phyloP scores from a whole-genome alignment of 2,888 invertebrate genomes.

The Synergus laeviventris region DNA sequence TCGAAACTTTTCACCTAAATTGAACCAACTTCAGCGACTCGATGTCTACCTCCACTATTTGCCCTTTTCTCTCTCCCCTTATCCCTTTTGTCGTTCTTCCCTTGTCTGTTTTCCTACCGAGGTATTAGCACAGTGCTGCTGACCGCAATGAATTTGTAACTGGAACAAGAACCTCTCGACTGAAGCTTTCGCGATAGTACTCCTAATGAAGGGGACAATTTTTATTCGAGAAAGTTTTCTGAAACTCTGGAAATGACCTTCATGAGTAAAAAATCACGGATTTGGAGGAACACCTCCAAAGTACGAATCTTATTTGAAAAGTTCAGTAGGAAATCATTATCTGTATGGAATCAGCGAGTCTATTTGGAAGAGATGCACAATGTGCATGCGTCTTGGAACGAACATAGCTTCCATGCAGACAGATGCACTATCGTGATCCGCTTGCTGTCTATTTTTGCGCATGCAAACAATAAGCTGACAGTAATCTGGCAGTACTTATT shows the following conservation, averaged over 20 bases:
- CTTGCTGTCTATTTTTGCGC: constrained; percentile 11
- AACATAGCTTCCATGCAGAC: neutral
- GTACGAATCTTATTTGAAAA: neutral
- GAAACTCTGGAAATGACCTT: neutral
- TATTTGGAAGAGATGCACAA: neutral
- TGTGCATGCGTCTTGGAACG: neutral
- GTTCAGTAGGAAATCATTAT: constrained; percentile 6
- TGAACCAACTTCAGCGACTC: constrained; percentile 53
- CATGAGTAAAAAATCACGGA: neutral
- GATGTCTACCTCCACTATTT: constrained; percentile 45
- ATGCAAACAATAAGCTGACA: constrained; percentile 38
- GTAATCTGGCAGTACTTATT: constrained; percentile 32
- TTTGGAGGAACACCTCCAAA: constrained; percentile 9
- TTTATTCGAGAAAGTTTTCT: constrained; percentile 6
- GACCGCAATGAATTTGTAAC: constrained; percentile 31
- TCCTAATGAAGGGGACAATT: constrained; percentile 22
- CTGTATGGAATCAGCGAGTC: neutral
- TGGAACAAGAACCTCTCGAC: neutral
- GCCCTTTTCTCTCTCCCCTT: constrained; percentile 47
- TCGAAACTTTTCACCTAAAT: constrained; percentile 55
- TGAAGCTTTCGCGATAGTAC: constrained; percentile 15
- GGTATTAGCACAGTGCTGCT: constrained; percentile 28
- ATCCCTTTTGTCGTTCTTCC: constrained; percentile 49
- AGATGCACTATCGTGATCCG: neutral
- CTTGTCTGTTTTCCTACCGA: constrained; percentile 47